These are phyloP conservation scores for Ennomos fuscantarius DNA, from an alignment of 2,888 invertebrate genomes.

Conservation along the genomic window DNA sequence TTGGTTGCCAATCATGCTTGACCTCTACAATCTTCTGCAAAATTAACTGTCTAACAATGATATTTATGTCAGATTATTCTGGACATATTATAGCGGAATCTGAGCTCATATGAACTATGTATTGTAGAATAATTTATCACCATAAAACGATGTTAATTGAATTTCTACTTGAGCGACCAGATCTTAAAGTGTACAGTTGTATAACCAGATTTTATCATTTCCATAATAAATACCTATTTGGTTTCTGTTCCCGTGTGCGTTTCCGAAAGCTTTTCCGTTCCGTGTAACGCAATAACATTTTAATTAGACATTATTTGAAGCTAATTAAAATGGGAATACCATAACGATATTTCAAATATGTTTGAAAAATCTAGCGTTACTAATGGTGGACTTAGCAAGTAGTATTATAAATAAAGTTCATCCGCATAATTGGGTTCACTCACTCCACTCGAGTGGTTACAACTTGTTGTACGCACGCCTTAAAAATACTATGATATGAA, in stretches of 20 bases:
- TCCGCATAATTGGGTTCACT: neutral
- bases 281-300: slow-evolving; percentile 17
- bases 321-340: slow-evolving; percentile 31
- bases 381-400: too few species aligned
- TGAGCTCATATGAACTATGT: slow-evolving; percentile 46
- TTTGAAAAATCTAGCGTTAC: slow-evolving; percentile 25
- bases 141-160: slow-evolving; percentile 4
- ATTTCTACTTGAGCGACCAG: slow-evolving; percentile 1
- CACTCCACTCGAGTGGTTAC: too few species aligned
- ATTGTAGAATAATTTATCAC: slow-evolving; percentile 21
- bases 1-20: slow-evolving; percentile 3
- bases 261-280: slow-evolving; percentile 33
- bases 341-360: slow-evolving; percentile 25
- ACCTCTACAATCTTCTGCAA: slow-evolving; percentile 5
- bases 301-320: slow-evolving; percentile 27
- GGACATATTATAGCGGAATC: slow-evolving; percentile 52
- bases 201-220: slow-evolving; percentile 4
- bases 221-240: slow-evolving; percentile 23
- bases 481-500: too few species aligned
- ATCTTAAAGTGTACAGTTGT: slow-evolving; percentile 13
- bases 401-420: slow-evolving; percentile 4
- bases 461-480: too few species aligned
- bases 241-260: slow-evolving; percentile 20
- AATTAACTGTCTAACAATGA: slow-evolving; percentile 3
- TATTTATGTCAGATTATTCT: slow-evolving; percentile 36